Evolutionary conservation across 2,113 vertebrate genomes (phyloP), one percentile per base, ranked within the genome.

Genomic region (Motacilla alba): DNA sequence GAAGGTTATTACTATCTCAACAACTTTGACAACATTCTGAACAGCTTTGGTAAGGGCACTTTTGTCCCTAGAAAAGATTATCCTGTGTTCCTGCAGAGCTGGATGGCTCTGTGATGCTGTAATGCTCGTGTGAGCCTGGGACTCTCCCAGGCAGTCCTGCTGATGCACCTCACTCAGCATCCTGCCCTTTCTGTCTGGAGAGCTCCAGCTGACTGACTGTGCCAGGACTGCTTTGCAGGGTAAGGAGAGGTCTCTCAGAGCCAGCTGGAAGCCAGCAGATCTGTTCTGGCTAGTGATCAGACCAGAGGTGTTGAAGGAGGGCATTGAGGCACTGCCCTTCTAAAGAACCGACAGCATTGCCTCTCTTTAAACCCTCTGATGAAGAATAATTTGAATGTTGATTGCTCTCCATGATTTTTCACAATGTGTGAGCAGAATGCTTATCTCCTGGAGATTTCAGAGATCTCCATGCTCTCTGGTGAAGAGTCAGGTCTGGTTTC

Each of bases 1-100:
- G 99, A 99, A 70, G 99, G 99, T 43, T 99, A 99, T 96, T 99
- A 99, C 95, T 99, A 99, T 98, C 99, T 99, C 95, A 99, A 99
- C 95, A 99, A 99, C 95, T 99, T 99, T 2, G 98, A 99, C 98
- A 99, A 99, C 97, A 98, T 99, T 80, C 98, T 99, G 85, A 99
- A 98, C 97, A 99, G 99, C 98, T 99, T 99, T 43, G 99, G 99
- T 99, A 98, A 98, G 97, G 62, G 22, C 26, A 33, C 46, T 47
- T 79, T 50, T 72, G 46, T 92, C 73, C 5, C 4, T 67, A 47
- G 70, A 20, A 50, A 35, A 67, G 87, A 28, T 37, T 39, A 4
- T 72, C 56, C 81, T 16, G 33, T 60, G 67, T 68, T 68, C 68
- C 58, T 93, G 84, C 87, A 52, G 87, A 76, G 89, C 77, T 84